A percentile compares a stretch with the other conserved stretches of the same genome.
phyloP scores from a whole-genome alignment of 1,140 invertebrate genomes.

The Drosophila lowei region DNA sequence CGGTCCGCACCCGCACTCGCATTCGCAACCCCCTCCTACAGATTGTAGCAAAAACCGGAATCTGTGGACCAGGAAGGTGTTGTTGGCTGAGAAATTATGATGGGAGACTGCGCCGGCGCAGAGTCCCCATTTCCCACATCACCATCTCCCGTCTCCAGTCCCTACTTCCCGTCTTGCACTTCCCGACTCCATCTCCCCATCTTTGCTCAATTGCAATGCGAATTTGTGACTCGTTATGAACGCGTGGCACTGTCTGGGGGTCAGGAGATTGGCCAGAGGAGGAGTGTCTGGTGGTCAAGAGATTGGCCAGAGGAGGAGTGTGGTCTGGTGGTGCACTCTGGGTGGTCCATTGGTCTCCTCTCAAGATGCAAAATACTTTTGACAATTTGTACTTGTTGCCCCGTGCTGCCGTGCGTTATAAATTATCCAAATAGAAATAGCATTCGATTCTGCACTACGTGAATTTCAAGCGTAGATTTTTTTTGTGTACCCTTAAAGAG shows the following conservation, averaged over 20 bases:
- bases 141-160: no score
- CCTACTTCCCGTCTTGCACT: no score
- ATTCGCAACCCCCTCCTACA: neutral
- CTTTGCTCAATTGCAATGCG: constrained; percentile 65
- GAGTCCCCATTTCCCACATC: constrained; percentile 2
- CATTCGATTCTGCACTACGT: constrained; percentile 34
- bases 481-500: neutral
- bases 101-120: constrained; percentile 41
- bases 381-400: constrained; percentile 79
- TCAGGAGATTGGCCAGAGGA: constrained; percentile 38
- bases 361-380: constrained; percentile 73
- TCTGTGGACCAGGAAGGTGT: constrained; percentile 53
- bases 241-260: constrained; percentile 61
- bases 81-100: constrained; percentile 79
- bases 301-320: constrained; percentile 17
- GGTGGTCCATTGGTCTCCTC: constrained; percentile 55
- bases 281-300: neutral
- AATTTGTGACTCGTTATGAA: constrained; percentile 78
- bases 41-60: constrained; percentile 34
- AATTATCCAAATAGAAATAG: constrained; percentile 81
- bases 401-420: constrained; percentile 70
- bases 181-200: no score
- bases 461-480: no score
- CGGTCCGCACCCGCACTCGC: constrained; percentile 18
- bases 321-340: constrained; percentile 37